Conservation (phyloP, 2,113 vertebrate species). For the Chaetops frenatus region DNA sequence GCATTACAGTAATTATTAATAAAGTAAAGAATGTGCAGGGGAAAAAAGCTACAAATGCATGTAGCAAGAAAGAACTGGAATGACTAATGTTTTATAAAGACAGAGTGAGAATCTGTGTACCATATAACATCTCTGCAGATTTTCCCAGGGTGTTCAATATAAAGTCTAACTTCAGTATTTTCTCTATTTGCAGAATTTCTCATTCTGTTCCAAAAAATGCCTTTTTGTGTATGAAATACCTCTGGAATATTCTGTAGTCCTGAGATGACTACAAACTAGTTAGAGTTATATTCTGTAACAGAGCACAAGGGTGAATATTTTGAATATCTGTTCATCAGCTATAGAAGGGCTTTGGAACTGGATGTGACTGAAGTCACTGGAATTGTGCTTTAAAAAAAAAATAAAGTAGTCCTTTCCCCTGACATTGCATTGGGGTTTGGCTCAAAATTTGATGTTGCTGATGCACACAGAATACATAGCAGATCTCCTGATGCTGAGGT, state of each 20-base stretch:
- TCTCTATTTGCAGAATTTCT: not conserved
- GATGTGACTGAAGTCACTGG: not conserved
- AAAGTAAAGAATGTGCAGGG: not conserved
- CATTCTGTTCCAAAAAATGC: not conserved
- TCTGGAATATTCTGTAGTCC: not conserved
- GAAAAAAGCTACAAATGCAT: not conserved
- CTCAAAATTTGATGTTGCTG: not conserved
- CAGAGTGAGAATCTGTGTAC: not conserved
- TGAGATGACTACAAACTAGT: not conserved
- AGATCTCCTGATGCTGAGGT: not conserved
- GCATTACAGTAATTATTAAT: not conserved
- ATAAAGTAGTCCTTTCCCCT: not conserved
- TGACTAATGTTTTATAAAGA: not conserved
- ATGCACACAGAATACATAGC: not conserved
- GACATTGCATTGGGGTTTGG: not conserved
- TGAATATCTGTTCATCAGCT: not conserved
- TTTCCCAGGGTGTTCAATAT: not conserved
- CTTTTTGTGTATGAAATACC: not conserved
- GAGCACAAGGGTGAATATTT: not conserved
- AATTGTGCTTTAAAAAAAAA: not conserved
- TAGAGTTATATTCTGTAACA: not conserved
- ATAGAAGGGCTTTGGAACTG: not conserved
- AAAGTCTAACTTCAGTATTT: not conserved
- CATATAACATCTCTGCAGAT: not conserved
- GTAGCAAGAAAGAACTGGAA: not conserved